A percentile compares a stretch with the other conserved stretches of the same genome.
Evolutionary conservation across 2,888 invertebrate species (phyloP).

Genomic region (Aspidiotus rigidus): DNA sequence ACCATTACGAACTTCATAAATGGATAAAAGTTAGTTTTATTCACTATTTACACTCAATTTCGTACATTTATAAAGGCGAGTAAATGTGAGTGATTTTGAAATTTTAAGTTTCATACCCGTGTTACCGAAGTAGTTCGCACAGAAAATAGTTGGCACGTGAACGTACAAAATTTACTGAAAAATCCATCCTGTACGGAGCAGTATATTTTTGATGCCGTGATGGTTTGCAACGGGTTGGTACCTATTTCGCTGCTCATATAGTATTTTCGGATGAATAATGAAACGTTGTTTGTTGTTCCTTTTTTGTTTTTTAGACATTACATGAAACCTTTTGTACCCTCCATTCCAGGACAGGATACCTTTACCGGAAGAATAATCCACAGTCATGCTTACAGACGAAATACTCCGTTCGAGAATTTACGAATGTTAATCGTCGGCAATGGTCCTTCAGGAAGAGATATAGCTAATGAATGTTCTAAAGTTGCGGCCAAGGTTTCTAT

Average conservation of each 20-base stretch:
- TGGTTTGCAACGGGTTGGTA: slow-evolving; percentile 44
- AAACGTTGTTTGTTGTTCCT: not conserved
- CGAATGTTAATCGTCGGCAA: slow-evolving; percentile 61
- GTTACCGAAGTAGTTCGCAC: no score
- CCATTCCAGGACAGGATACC: slow-evolving; percentile 45
- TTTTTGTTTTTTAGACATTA: slow-evolving; percentile 14
- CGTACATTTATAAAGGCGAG: no score
- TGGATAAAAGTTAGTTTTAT: slow-evolving; percentile 52
- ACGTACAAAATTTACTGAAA: no score
- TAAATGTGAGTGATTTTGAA: no score
- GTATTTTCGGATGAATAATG: no score
- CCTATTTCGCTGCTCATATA: no score
- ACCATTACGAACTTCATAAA: slow-evolving; percentile 52
- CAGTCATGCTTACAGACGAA: slow-evolving; percentile 63
- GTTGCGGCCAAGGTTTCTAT: slow-evolving; percentile 46
- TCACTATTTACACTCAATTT: slow-evolving; percentile 12
- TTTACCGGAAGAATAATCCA: slow-evolving; percentile 56
- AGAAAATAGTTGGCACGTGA: no score
- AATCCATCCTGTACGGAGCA: slow-evolving; percentile 27
- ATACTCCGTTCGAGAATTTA: slow-evolving; percentile 51
- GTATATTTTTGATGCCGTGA: slow-evolving; percentile 43
- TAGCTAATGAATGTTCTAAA: slow-evolving; percentile 57
- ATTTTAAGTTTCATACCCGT: no score
- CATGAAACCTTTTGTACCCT: slow-evolving; percentile 41
- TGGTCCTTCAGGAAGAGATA: slow-evolving; percentile 64